A percentile compares a stretch with the other conserved stretches of the same genome.
Conservation (phyloP, 2,797 vertebrate species). For the Hylomyscus alleni region DNA sequence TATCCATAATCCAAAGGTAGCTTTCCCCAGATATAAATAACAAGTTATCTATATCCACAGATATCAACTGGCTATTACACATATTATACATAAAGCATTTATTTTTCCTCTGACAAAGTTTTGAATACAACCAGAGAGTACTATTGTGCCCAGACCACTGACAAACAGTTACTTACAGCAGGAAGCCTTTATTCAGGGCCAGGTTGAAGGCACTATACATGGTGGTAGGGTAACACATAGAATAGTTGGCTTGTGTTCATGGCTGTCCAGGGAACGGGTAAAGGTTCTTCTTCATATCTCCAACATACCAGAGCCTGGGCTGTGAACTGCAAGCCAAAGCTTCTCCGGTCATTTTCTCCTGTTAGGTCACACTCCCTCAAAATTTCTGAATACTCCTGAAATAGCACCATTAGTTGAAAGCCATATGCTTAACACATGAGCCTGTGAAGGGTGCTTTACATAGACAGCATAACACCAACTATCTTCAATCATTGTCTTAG, state of each 20-base stretch:
- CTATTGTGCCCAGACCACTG: not conserved
- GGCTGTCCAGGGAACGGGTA: not conserved
- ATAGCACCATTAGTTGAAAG: not conserved
- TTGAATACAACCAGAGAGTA: not conserved
- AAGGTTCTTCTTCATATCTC: not conserved
- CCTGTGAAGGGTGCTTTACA: not conserved
- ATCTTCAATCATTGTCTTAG: not conserved
- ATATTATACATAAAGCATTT: not conserved
- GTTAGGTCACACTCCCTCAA: not conserved
- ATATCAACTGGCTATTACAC: not conserved
- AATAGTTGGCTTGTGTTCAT: not conserved
- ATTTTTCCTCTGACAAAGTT: not conserved
- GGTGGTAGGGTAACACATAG: not conserved
- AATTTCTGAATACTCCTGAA: not conserved
- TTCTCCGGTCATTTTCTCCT: not conserved
- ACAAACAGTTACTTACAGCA: not conserved
- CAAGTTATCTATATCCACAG: not conserved
- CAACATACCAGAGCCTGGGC: too few relatives aligned
- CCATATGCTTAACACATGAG: not conserved
- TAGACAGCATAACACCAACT: not conserved
- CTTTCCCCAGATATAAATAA: not conserved
- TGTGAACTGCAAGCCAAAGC: not conserved
- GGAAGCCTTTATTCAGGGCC: not conserved
- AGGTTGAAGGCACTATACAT: not conserved
- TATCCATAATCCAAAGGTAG: not conserved